Base-by-base conservation (phyloP, 2,888 invertebrate genomes). In the Thysanoteuthis rhombus region DNA sequence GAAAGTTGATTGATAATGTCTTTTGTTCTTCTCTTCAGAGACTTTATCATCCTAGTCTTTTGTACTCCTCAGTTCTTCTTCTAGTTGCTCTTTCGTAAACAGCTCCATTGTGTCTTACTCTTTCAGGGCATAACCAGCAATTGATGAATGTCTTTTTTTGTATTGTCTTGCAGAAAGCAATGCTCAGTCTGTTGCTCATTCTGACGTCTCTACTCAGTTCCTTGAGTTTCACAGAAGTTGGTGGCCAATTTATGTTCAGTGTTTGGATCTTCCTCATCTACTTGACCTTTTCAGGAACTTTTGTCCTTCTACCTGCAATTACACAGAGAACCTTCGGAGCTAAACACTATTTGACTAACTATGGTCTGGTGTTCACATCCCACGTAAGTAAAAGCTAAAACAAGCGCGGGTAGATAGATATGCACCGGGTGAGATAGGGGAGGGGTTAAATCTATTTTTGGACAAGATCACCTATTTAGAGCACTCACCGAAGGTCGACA, bases 291-390 rank as follows among this genome's bases (percentile, higher is more conserved):
- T 96, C 96, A 75, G 97, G 96, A 36, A 96, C 95, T 93, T 97
- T 97, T 94, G 96, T 96, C 32, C 95, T 97, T 16, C 95, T 97
- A 94, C 97, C 97, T 36, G 96, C 97, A 12, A 97, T 96, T 19
- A 96, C 96, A 10, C 96, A 96, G 39, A 95, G 96, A 89, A 94
- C 96, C n/a, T 97, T 97, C 94, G 97, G 97, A 36, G 94, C 95
- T n/a, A 95, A 95, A 93, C 95, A 97, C 93, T 95, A 96, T 93
- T 95, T 96, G 8, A 95, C 96, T 6, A 97, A 96, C 94, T 97
- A 96, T 94, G 97, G 97, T 12, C 94, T 97, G 52, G 94, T 97
- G 3, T 96, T 96, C 92, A 95, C 96, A 12, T 96, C 96, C 10
- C 95, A 95, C 93, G 96, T 97, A 94, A 94, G 95, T 94, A 38